phyloP scores from a whole-genome alignment of 2,888 invertebrate species.

The Sceliomorpha sp. region DNA sequence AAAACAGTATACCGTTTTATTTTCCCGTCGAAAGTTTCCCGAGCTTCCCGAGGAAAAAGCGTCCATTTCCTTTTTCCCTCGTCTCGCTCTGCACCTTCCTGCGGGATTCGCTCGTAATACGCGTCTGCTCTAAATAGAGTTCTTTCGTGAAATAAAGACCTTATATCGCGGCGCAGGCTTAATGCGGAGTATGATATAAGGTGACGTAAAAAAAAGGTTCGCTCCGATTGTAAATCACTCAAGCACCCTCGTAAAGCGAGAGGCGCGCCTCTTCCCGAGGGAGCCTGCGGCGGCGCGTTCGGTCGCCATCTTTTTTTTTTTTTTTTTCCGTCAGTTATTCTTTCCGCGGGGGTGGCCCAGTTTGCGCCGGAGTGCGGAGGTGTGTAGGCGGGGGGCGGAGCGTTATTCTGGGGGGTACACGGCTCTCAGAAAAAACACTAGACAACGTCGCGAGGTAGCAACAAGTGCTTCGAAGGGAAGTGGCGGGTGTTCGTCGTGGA shows the following conservation, averaged over 20 bases:
- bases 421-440: no score
- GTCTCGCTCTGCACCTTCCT: slow-evolving; percentile 45
- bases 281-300: slow-evolving; percentile 19
- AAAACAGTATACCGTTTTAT: slow-evolving; percentile 21
- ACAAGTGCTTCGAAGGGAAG: no score
- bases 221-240: slow-evolving; percentile 46
- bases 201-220: slow-evolving; percentile 23
- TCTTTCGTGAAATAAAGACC: slow-evolving; percentile 42
- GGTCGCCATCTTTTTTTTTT: no score
- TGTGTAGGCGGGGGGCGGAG: no score
- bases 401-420: no score
- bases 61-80: slow-evolving; percentile 45
- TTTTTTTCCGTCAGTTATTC: no score
- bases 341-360: no score
- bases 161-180: slow-evolving; percentile 42
- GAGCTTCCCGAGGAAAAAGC: not conserved
- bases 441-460: no score
- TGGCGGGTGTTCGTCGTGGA: no score
- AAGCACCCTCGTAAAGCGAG: slow-evolving; percentile 33
- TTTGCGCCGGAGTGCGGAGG: no score
- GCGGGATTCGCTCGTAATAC: slow-evolving; percentile 52
- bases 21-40: slow-evolving; percentile 18
- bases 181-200: slow-evolving; percentile 34
- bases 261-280: slow-evolving; percentile 23
- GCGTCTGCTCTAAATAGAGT: slow-evolving; percentile 49